Base-by-base conservation (phyloP, 2,113 vertebrate species). In the Centrocercus urophasianus region DNA sequence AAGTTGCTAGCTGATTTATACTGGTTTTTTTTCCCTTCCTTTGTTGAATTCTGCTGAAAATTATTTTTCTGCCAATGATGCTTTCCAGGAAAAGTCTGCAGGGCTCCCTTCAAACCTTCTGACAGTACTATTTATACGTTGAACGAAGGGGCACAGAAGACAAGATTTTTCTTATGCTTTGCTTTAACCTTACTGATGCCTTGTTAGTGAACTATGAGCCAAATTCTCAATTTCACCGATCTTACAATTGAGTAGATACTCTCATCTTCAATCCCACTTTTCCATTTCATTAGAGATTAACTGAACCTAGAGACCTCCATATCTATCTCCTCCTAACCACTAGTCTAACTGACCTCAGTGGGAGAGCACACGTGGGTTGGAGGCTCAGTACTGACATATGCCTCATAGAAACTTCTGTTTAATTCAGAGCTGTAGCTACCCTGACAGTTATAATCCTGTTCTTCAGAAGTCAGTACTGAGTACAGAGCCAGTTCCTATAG, bases 81-180 rank as follows among this genome's bases (percentile, higher is more conserved):
- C 67, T 89, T 95, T 96, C 84, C 81, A 91, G 82, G 79, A 94
- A 85, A 64, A 93, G 56, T 54, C 60, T 69, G 50, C 25, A 87
- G 63, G 1, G 0, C 43, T 70, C 2, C 0, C 72, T 85, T 79
- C 60, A 71, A 74, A 66, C 74, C 13, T 77, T 65, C 32, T 73
- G 71, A 83, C 38, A 42, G 34, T 42, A 38, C 63, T 25, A 28
- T 89, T 91, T 60, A 64, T 71, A 36, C 7, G 18, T 59, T 57
- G 72, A 93, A 87, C 3, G 48, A 84, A 25, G 11, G 15, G 71
- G 54, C 45, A 89, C 10, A 85, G n/a, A n/a, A 80, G 85, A 66
- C 30, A 40, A 77, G 40, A 11, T 63, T 84, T 93, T 87, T 79
- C 78, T 80, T 86, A 64, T 28, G 25, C 71, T 96, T 91, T 60